Evolutionary conservation across 1,140 invertebrate species (phyloP).

Genomic region (Drosophila parvula): DNA sequence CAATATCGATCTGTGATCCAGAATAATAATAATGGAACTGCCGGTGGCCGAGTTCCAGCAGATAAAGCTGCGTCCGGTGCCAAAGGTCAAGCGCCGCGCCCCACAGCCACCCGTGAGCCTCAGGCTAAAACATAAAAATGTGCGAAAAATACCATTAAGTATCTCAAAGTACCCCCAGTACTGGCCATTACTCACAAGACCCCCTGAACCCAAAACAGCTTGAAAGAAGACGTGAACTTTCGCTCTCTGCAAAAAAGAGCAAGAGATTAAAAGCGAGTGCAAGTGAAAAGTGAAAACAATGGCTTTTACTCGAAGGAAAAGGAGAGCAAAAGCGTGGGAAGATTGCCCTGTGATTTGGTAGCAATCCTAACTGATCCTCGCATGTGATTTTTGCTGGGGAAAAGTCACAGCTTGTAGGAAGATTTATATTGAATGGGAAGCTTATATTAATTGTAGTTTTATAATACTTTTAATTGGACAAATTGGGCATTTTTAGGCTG

Average conservation of each 20-base stretch:
- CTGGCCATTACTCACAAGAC: conserved; percentile 2
- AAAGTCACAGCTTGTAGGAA: neutral
- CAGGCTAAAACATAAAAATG: conserved; percentile 61
- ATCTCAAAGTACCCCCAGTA: conserved; percentile 4
- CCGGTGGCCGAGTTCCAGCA: conserved; percentile 78
- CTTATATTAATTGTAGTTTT: too few species aligned
- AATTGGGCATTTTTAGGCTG: neutral
- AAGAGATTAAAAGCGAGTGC: conserved; percentile 2
- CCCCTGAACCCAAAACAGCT: conserved; percentile 5
- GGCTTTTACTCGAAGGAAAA: conserved; percentile 10
- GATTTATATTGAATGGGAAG: neutral
- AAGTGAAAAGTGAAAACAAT: conserved; percentile 44
- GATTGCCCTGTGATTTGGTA: conserved; percentile 17
- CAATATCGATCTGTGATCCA: conserved; percentile 39
- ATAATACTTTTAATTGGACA: neutral
- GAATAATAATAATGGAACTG: conserved; percentile 19
- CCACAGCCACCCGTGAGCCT: conserved; percentile 67
- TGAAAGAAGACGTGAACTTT: conserved; percentile 25
- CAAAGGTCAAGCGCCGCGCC: conserved; percentile 74
- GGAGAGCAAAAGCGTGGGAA: conserved; percentile 38
- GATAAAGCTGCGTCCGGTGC: conserved; percentile 76
- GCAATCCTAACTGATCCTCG: conserved; percentile 16
- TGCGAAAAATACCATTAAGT: conserved; percentile 49
- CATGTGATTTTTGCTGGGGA: neutral
- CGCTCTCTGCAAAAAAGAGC: conserved; percentile 19